phyloP scores from a whole-genome alignment of 2,797 vertebrate genomes.

The Heliangelus exortis region DNA sequence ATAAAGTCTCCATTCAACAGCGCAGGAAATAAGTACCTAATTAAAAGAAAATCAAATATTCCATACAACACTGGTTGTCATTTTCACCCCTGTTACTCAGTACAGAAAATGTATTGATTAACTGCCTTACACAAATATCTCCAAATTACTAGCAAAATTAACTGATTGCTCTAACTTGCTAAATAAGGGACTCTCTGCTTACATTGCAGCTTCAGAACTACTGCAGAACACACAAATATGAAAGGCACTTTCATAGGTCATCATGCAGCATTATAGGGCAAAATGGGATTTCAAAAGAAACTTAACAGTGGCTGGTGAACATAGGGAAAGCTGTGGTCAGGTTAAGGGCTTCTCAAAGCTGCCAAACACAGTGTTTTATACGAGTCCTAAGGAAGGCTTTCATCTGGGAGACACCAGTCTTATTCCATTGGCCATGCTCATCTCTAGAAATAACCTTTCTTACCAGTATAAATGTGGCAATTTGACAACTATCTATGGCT shows the following conservation, averaged over 20 bases:
- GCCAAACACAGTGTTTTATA: neutral
- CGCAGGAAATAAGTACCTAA: neutral
- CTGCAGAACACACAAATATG: rapidly evolving
- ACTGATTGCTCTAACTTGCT: neutral
- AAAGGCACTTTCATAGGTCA: neutral
- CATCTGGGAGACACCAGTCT: neutral
- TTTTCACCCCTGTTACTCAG: neutral
- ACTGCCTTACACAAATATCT: neutral
- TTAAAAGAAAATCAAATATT: conserved; percentile 14
- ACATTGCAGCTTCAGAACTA: neutral
- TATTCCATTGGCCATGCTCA: neutral
- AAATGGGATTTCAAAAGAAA: rapidly evolving
- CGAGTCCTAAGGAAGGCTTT: neutral
- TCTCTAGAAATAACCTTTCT: neutral
- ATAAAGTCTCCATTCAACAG: neutral
- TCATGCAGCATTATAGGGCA: neutral
- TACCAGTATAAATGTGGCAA: neutral
- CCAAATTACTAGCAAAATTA: neutral
- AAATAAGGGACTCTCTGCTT: neutral
- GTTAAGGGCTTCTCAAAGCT: neutral
- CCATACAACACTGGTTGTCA: neutral
- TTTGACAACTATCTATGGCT: neutral
- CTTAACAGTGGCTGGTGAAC: neutral
- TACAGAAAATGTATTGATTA: neutral
- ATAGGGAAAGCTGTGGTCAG: neutral